Base-by-base conservation (phyloP, 2,797 vertebrate species). In the Poecilia velifera region DNA sequence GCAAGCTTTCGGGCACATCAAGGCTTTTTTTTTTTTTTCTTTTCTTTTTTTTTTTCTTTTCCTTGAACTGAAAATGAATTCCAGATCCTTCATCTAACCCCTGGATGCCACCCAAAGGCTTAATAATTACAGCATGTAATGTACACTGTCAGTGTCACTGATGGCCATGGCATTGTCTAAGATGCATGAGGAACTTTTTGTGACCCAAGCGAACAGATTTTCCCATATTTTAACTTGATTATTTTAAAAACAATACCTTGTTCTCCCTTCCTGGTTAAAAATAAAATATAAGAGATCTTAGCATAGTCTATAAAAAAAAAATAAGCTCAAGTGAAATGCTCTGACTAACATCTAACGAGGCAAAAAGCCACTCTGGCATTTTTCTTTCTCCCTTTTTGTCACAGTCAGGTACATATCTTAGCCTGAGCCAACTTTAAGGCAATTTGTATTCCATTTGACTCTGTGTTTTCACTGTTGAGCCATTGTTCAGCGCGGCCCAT, bases 1-100 rank as follows among this genome's bases (percentile, higher is more conserved):
- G 77, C 25, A 10, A 53, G 46, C 74, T 59, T 73, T 76, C 49
- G 43, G 75, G 75, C 20, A 22, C 80, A 73, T 62, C 47, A 81
- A 76, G 47, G 36, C 46, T 39, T 43, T 75, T 16, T 25, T 28
- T 25, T 28, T 59, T 55, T 31, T 6, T 41, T 1, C 7, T 62
- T 72, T 47, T n/a, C n/a, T 18, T 6, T 41, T n/a, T 31, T 59
- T 45, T 47, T 31, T 31, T 31, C 31, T 72, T 72, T 47, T 12
- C 45, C 70, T 87, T 79, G 84, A 90, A 93, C 86, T 90, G 79
- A 59, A 82, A 66, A 76, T 72, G 71, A 79, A 76, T 83, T 86
- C 28, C 47, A 39, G 18, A 20, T 0, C n/a, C 31, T 64, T 45
- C 28, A 22, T 25, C 31, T 25, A 51, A 13, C 20, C 16, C 1